Base-by-base conservation (phyloP, 92 coral and sea anemone species). In the Epizoanthus fatuus region DNA sequence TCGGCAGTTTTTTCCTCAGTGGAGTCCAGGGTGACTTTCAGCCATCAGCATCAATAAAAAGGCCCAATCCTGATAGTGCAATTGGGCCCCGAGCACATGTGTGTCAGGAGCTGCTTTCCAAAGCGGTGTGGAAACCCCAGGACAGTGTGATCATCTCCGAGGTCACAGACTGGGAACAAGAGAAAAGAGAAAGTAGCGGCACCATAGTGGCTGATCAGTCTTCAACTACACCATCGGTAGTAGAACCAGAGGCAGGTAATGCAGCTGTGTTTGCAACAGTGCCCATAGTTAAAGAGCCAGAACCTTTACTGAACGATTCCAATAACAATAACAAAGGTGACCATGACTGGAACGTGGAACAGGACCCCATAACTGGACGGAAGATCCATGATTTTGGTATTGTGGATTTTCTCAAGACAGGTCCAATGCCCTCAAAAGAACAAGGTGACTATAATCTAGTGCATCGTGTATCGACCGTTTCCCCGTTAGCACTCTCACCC, bases 391-490 rank as follows among this genome's bases (percentile, higher is more conserved):
- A 94, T 75, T 94, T 94, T 63, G 98, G 95, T 7, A 94, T 94
- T 32, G 90, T 87, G 15, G 98, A 92, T 73, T 94, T 94, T 65
- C 84, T 94, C 1, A 90, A 92, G 73, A 84, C 94, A 3, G 81
- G 74, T 49, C 98, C 98, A 6, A 56, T 58, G 25, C 86, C 92
- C 3, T 87, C 94, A 5, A 90, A 87, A 81, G 90, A 87, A 47
- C 83, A 69, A 4, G 89, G 58, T 64, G 95, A 94, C 63, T 90
- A 90, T 86, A 67, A 62, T 62, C 88, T 83, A 1, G 91, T 94
- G 1, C 98, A 94, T 58, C 94, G 98, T 12, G 98, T 94, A 4
- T 94, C 98, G 0, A 94, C 98, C 4, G 98, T 94, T 11, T 90
- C 98, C 2, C 95, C 95, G 0, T 63, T 94, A 7, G 76, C 95